phyloP scores from a whole-genome alignment of 2,888 invertebrate genomes.

The Cistogaster globosa region DNA sequence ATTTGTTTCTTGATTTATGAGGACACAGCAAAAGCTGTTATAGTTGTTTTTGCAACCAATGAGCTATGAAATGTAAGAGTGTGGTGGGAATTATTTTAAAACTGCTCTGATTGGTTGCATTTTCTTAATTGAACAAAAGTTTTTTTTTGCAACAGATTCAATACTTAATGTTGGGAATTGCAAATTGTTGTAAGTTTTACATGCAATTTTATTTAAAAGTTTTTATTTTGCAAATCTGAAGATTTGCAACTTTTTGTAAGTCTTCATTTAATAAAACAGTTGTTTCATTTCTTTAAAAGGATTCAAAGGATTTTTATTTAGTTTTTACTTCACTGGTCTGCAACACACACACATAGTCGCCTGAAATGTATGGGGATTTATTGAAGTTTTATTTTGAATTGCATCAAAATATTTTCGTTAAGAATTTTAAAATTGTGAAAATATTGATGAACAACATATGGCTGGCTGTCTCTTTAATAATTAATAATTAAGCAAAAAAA shows the following conservation, averaged over 20 bases:
- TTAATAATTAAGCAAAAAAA: conserved; percentile 35
- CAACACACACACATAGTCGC: conserved; percentile 2
- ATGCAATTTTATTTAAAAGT: not conserved
- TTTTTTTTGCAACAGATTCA: conserved; percentile 17
- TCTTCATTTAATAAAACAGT: conserved; percentile 33
- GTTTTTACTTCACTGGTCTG: conserved; percentile 31
- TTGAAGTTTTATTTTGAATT: conserved; percentile 20
- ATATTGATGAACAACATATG: conserved; percentile 26
- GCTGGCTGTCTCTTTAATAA: conserved; percentile 2
- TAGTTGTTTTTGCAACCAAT: conserved; percentile 76
- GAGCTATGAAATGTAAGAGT: conserved; percentile 70
- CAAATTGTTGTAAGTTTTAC: conserved; percentile 29
- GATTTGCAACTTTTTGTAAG: conserved; percentile 57
- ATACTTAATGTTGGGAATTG: not conserved
- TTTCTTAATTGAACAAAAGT: not conserved
- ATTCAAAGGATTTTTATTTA: conserved; percentile 40
- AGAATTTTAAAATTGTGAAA: conserved; percentile 11
- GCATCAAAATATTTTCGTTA: conserved; percentile 24
- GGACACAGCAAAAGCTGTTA: conserved; percentile 18
- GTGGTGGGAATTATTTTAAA: conserved; percentile 77
- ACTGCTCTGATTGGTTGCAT: conserved; percentile 72
- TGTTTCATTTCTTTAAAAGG: conserved; percentile 24
- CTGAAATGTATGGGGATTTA: not conserved
- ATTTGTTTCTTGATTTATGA: conserved; percentile 41
- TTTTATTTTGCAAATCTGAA: conserved; percentile 36